A percentile compares a stretch with the other conserved stretches of the same genome.
These are phyloP conservation scores for Drosophila monieri DNA, from an alignment of 2,888 invertebrate species.

Conservation along the genomic window DNA sequence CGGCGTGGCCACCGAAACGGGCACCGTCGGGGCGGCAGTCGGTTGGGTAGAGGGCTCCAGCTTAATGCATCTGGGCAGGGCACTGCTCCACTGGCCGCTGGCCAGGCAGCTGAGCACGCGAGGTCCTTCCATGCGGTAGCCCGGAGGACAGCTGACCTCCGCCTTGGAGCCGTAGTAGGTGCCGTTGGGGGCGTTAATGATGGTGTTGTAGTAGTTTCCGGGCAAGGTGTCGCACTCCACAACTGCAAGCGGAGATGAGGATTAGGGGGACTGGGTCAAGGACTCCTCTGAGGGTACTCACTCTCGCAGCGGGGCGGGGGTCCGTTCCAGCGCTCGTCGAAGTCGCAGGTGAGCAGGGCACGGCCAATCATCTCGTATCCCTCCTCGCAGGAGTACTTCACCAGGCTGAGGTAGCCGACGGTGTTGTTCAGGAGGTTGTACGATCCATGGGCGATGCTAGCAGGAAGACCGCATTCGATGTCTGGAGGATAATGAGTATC, in stretches of 20 bases:
- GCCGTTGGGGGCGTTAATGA: constrained; percentile 87
- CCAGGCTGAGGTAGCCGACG: constrained; percentile 93
- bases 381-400: constrained; percentile 92
- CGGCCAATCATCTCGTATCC: constrained; percentile 94
- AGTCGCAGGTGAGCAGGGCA: constrained; percentile 93
- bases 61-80: constrained; percentile 90
- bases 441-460: constrained; percentile 92
- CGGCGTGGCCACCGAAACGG: constrained; percentile 53
- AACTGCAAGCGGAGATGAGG: constrained; percentile 84
- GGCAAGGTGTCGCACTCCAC: constrained; percentile 90
- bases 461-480: constrained; percentile 95
- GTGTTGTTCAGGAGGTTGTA: constrained; percentile 93
- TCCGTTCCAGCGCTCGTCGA: constrained; percentile 96
- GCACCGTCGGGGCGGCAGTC: constrained; percentile 55
- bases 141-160: constrained; percentile 90
- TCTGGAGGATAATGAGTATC: constrained; percentile 84
- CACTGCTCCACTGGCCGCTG: constrained; percentile 91
- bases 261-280: neutral
- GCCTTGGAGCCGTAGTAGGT: constrained; percentile 89
- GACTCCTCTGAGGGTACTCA: constrained; percentile 82
- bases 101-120: constrained; percentile 88
- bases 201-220: constrained; percentile 85
- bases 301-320: constrained; percentile 95
- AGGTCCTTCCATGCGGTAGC: constrained; percentile 89
- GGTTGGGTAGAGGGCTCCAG: constrained; percentile 85